Percentiles rank a stretch among this genome's conserved stretches.
These are phyloP conservation scores for Drosophila persimilis DNA, from an alignment of 1,140 invertebrate species.

Conservation along the genomic window DNA sequence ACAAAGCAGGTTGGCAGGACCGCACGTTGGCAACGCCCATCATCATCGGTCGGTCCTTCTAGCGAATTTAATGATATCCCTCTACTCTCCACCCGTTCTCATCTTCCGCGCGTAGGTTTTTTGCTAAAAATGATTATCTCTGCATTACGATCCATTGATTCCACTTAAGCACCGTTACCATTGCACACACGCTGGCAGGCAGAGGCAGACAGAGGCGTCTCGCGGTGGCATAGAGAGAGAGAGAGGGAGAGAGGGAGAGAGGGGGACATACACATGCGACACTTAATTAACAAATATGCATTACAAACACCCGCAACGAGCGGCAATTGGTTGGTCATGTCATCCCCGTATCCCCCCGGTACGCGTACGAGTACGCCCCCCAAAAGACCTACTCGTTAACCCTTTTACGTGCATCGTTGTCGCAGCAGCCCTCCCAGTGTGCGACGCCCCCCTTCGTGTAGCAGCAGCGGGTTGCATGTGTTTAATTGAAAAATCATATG, in stretches of 20 bases:
- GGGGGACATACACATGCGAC: constrained; percentile 38
- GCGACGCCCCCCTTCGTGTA: not conserved
- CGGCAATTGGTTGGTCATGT: constrained; percentile 74
- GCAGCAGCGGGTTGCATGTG: constrained; percentile 59
- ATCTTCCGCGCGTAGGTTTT: constrained; percentile 4
- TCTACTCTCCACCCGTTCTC: not conserved
- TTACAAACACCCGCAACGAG: constrained; percentile 77
- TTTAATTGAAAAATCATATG: constrained; percentile 83
- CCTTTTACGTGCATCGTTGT: constrained; percentile 63
- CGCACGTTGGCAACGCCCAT: constrained; percentile 32
- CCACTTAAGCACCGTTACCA: constrained; percentile 77
- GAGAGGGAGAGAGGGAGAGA: not conserved
- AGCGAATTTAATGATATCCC: constrained; percentile 36
- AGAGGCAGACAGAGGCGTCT: constrained; percentile 1
- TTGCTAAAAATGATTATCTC: constrained; percentile 76
- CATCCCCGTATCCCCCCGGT: constrained; percentile 13
- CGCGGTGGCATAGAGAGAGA: not conserved
- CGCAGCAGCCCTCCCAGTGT: constrained; percentile 4
- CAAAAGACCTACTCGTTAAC: constrained; percentile 23
- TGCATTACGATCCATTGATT: constrained; percentile 80
- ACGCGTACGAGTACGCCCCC: not conserved
- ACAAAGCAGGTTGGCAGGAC: constrained; percentile 51
- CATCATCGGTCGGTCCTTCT: not conserved
- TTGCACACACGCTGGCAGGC: constrained; percentile 41
- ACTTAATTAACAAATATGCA: constrained; percentile 82